Conservation (phyloP, 2,888 invertebrate genomes). For the Amphimallon solstitiale region DNA sequence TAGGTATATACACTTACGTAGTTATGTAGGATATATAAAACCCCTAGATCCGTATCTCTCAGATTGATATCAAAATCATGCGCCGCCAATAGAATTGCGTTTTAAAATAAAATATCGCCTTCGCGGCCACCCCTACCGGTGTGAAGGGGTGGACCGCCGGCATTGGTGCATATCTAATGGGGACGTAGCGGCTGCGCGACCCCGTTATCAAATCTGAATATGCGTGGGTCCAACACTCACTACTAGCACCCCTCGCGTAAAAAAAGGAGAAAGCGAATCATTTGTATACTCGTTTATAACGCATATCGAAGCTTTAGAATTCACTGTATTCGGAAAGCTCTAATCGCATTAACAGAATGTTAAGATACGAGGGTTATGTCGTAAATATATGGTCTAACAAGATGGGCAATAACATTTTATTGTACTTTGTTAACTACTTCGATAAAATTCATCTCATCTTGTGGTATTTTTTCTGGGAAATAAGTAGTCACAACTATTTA, state of each 20-base stretch:
- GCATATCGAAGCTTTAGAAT: neutral
- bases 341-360: neutral
- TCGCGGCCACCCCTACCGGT: slow-evolving; percentile 41
- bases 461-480: neutral
- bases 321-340: slow-evolving; percentile 6
- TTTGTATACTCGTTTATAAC: slow-evolving; percentile 6
- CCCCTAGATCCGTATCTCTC: slow-evolving; percentile 30
- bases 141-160: slow-evolving; percentile 43
- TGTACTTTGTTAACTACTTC: slow-evolving; percentile 19
- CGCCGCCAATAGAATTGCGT: slow-evolving; percentile 60
- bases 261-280: neutral
- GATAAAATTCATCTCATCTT: slow-evolving; percentile 7
- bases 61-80: slow-evolving; percentile 44
- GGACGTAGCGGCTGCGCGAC: slow-evolving; percentile 58
- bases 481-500: no score
- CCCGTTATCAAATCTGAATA: slow-evolving; percentile 60
- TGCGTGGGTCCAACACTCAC: slow-evolving; percentile 48
- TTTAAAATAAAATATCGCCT: slow-evolving; percentile 60
- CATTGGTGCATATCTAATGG: slow-evolving; percentile 66
- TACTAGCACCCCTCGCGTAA: slow-evolving; percentile 3
- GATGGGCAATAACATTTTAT: slow-evolving; percentile 27
- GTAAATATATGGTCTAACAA: slow-evolving; percentile 8
- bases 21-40: slow-evolving; percentile 1
- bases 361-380: slow-evolving; percentile 16
- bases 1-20: neutral